Conservation (phyloP, 2,113 vertebrate species). For the Diadophis punctatus region DNA sequence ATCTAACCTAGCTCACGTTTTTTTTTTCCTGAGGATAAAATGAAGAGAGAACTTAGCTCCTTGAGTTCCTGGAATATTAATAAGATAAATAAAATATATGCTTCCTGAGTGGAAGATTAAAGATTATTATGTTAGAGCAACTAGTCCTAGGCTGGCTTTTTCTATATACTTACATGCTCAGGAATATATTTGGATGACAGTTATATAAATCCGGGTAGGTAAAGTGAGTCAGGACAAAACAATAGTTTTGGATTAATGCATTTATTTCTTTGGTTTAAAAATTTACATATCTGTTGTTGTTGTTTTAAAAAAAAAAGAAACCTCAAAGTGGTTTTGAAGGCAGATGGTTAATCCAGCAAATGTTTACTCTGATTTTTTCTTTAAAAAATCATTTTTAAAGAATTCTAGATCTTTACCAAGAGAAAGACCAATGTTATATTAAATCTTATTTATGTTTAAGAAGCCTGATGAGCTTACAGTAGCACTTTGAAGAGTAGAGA, state of each 20-base stretch:
- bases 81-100: not conserved
- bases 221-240: not conserved
- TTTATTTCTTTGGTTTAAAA: not conserved
- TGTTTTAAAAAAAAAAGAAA: not conserved
- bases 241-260: not conserved
- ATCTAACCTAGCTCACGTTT: not conserved
- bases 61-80: not conserved
- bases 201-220: not conserved
- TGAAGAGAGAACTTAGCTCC: not conserved
- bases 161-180: not conserved
- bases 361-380: not conserved
- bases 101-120: not conserved
- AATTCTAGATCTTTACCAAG: not conserved
- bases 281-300: not conserved
- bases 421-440: not conserved
- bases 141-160: not conserved
- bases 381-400: not conserved
- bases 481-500: not conserved
- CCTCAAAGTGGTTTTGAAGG: not conserved
- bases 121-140: not conserved
- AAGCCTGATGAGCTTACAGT: not conserved
- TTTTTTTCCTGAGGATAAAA: not conserved
- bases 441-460: not conserved
- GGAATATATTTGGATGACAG: not conserved
- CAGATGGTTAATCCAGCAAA: not conserved